These are phyloP conservation scores for Neoniphon sammara DNA, from an alignment of 2,797 vertebrate species.

Conservation along the genomic window DNA sequence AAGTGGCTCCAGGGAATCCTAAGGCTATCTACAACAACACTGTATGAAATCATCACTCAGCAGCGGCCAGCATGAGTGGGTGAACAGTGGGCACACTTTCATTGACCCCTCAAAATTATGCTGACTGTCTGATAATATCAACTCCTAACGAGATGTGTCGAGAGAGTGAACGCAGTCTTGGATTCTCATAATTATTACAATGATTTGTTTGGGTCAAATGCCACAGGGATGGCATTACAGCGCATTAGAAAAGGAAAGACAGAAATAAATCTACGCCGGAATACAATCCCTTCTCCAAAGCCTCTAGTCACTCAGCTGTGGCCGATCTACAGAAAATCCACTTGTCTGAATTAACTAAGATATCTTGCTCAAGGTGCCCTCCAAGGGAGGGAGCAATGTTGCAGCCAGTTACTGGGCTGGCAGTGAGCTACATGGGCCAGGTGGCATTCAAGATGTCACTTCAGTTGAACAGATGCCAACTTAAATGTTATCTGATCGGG, in stretches of 20 bases:
- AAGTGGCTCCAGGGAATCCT: slow-evolving; percentile 67
- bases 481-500: slow-evolving; percentile 4
- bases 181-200: slow-evolving; percentile 11
- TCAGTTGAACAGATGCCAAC: slow-evolving; percentile 31
- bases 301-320: slow-evolving; percentile 32
- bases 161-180: neutral
- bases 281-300: slow-evolving; percentile 17
- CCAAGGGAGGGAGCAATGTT: slow-evolving; percentile 21
- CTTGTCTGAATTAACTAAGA: slow-evolving; percentile 58
- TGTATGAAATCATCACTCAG: slow-evolving; percentile 60
- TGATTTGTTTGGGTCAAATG: slow-evolving; percentile 7
- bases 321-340: slow-evolving; percentile 59
- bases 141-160: neutral
- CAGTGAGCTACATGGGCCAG: slow-evolving; percentile 22
- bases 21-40: slow-evolving; percentile 65
- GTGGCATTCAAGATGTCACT: slow-evolving; percentile 46
- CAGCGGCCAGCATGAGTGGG: neutral
- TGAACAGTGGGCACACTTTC: slow-evolving; percentile 1
- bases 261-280: slow-evolving; percentile 12
- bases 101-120: slow-evolving; percentile 23
- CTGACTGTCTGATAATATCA: neutral
- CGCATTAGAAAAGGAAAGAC: slow-evolving; percentile 2
- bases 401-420: slow-evolving; percentile 12
- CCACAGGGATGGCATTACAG: neutral
- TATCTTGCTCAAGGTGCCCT: slow-evolving; percentile 33